phyloP scores from a whole-genome alignment of 2,797 vertebrate genomes.

The Pangasius sanitwongsei region DNA sequence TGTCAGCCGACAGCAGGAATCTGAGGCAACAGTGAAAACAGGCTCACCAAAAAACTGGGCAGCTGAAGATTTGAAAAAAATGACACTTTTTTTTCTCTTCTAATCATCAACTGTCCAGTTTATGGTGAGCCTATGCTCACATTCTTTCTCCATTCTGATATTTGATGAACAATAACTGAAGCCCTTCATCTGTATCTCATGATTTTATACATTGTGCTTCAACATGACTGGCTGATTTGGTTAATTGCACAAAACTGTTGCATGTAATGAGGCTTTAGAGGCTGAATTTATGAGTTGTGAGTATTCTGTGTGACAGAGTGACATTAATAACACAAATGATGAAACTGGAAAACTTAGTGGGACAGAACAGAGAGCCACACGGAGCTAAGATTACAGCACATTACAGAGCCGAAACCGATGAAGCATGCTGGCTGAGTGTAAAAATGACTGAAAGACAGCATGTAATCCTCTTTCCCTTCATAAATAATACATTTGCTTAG shows the following conservation, averaged over 20 bases:
- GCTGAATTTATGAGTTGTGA: background rate
- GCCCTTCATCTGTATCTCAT: background rate
- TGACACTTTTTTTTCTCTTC: too few relatives aligned
- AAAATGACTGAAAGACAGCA: conserved; percentile 34
- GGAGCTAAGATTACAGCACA: conserved; percentile 19
- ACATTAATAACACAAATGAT: conserved; percentile 10
- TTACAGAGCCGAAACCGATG: conserved; percentile 1
- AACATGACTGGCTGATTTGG: background rate
- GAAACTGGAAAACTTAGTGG: background rate
- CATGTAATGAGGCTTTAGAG: background rate
- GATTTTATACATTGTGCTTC: background rate
- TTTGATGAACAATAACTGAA: background rate
- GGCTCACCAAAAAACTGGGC: too few relatives aligned
- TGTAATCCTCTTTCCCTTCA: conserved; percentile 40
- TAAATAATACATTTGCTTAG: conserved; percentile 40
- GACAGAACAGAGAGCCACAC: background rate
- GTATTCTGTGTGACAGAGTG: background rate
- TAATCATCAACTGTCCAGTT: background rate
- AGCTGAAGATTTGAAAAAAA: too few relatives aligned
- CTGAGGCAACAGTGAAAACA: too few relatives aligned
- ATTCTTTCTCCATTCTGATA: background rate
- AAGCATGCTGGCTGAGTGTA: conserved; percentile 27
- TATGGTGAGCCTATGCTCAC: background rate
- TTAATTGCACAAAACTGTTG: background rate
- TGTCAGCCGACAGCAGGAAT: background rate